These are phyloP conservation scores for Ciconia boyciana DNA, from an alignment of 2,113 vertebrate species.

Conservation along the genomic window DNA sequence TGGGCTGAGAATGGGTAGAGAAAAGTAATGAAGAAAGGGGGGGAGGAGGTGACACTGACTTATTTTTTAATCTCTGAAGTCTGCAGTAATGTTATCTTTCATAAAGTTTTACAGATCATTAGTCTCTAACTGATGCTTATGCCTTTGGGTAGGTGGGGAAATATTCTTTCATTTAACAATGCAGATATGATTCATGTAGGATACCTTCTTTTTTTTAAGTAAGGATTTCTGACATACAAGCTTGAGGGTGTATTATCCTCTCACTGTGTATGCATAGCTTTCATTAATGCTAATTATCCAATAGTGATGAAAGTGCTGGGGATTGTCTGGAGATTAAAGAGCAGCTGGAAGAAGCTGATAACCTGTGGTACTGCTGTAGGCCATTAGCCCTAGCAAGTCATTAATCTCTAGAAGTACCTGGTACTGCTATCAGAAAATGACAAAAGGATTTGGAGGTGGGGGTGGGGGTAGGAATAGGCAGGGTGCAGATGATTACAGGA, in stretches of 20 bases:
- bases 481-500: background rate
- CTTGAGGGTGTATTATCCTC: conserved; percentile 12
- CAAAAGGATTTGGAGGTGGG: background rate
- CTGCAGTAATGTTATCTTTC: background rate
- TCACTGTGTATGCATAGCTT: conserved; percentile 11
- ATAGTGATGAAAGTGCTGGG: conserved; percentile 39
- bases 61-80: background rate
- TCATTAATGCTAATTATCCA: conserved; percentile 53
- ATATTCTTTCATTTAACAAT: background rate
- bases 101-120: conserved; percentile 11
- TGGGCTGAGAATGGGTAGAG: accelerated
- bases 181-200: background rate
- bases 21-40: background rate
- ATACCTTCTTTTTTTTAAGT: background rate
- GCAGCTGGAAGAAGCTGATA: conserved; percentile 66
- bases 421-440: conserved; percentile 58
- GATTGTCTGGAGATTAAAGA: conserved; percentile 71
- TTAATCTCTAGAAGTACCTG: conserved; percentile 68
- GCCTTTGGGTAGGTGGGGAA: background rate
- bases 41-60: background rate
- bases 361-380: conserved; percentile 57
- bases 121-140: background rate
- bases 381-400: conserved; percentile 54
- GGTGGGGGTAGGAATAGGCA: background rate
- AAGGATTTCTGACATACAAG: conserved; percentile 12